Percentiles rank a stretch among this genome's conserved stretches.
Evolutionary conservation across 1,140 invertebrate genomes (phyloP).

Genomic region (Solenopsis invicta): DNA sequence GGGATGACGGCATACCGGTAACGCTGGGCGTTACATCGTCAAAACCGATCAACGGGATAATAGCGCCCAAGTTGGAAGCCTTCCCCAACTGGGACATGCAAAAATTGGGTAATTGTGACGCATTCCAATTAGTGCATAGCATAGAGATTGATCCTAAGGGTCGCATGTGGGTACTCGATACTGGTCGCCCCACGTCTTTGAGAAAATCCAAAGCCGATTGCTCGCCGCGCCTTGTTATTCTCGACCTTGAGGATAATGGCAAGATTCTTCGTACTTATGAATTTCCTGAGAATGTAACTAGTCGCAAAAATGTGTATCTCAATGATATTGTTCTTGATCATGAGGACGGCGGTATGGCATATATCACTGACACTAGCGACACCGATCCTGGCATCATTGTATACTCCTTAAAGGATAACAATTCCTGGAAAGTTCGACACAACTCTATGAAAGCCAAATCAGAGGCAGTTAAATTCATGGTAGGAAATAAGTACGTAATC

Average conservation of each 20-base stretch:
- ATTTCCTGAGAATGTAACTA: slow-evolving; percentile 87
- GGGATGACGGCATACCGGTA: slow-evolving; percentile 89
- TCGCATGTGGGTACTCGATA: slow-evolving; percentile 91
- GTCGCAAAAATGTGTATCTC: slow-evolving; percentile 87
- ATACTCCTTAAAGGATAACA: slow-evolving; percentile 88
- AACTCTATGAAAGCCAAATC: slow-evolving; percentile 88
- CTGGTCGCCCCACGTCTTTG: slow-evolving; percentile 87
- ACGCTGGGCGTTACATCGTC: slow-evolving; percentile 89
- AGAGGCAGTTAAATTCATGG: slow-evolving; percentile 87
- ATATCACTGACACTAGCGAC: slow-evolving; percentile 90
- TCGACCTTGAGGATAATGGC: slow-evolving; percentile 89
- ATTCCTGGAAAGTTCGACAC: slow-evolving; percentile 90
- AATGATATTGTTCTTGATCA: slow-evolving; percentile 91
- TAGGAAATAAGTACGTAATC: slow-evolving; percentile 87
- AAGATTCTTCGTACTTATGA: slow-evolving; percentile 87
- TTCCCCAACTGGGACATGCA: slow-evolving; percentile 91
- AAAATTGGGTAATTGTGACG: slow-evolving; percentile 88
- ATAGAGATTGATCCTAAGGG: slow-evolving; percentile 90
- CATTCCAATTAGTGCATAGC: slow-evolving; percentile 91
- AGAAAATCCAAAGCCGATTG: slow-evolving; percentile 86
- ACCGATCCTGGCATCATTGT: slow-evolving; percentile 91
- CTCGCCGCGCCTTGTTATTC: slow-evolving; percentile 90
- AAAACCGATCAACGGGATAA: slow-evolving; percentile 83
- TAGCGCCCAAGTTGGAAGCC: slow-evolving; percentile 88
- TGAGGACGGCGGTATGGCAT: slow-evolving; percentile 89